Evolutionary conservation across 2,888 invertebrate genomes (phyloP).

Genomic region (Nomada goodeniana): DNA sequence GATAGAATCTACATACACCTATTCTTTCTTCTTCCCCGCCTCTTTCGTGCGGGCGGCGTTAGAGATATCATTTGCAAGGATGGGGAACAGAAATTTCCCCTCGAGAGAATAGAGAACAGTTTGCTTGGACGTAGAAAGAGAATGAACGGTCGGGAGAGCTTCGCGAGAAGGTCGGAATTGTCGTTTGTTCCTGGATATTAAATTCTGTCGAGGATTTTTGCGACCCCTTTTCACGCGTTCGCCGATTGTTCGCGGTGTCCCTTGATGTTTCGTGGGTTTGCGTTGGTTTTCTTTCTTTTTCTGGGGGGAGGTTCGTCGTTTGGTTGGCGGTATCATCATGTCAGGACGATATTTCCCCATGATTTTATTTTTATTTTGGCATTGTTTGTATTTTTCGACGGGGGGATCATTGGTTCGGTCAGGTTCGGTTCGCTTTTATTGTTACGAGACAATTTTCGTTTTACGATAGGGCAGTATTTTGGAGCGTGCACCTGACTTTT

Average conservation of each 20-base stretch:
- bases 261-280: neutral
- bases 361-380: too few species aligned
- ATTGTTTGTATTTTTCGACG: too few species aligned
- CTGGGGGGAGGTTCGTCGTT: too few species aligned
- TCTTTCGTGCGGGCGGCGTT: neutral
- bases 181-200: conserved; percentile 54
- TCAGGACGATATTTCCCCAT: too few species aligned
- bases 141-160: neutral
- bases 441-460: too few species aligned
- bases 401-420: too few species aligned
- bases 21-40: neutral
- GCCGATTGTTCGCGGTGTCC: neutral
- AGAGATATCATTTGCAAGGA: conserved; percentile 43
- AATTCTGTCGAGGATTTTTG: conserved; percentile 46
- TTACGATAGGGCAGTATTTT: too few species aligned
- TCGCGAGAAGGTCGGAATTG: conserved; percentile 13
- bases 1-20: conserved; percentile 58
- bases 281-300: too few species aligned
- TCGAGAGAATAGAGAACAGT: neutral
- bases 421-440: too few species aligned
- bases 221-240: conserved; percentile 12
- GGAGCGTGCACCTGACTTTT: too few species aligned
- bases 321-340: too few species aligned
- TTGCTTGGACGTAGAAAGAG: neutral
- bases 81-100: conserved; percentile 35